Base-by-base conservation (phyloP, 1,140 invertebrate genomes). In the Temnothorax curvispinosus region DNA sequence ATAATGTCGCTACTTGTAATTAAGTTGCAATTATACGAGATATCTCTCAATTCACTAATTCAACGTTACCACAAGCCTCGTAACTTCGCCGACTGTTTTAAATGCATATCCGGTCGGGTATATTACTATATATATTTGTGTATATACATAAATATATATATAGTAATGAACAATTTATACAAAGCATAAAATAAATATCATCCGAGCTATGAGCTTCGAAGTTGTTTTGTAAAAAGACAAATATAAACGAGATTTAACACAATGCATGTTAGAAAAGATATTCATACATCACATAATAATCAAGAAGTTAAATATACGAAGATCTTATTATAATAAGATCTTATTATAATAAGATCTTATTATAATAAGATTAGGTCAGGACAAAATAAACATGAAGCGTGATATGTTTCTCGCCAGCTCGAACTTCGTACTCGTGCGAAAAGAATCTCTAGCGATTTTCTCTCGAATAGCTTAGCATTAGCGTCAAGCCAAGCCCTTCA, bases 381-480 rank as follows among this genome's bases (percentile, higher is more conserved):
- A 11, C 18, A 35, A 80, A 64, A 38, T 35, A 47, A 69, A 54
- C 18, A 21, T 13, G 60, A 69, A 69, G 41, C 21, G 13, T 32
- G 65, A 69, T 38, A 54, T 27, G 47, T 56, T 27, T 54, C 32
- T 54, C 47, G 64, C 27, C 15, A 7, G n/a, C 62, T 27, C 27
- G 32, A 35, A 1, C 27, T 38, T n/a, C 27, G 15, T 54, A 3
- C 27, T 9, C 38, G 18, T 13, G 11, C 21, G 65, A 47, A 32
- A 81, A 71, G 6, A 69, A n/a, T 56, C 38, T 44, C 64, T n/a
- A 50, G 78, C 64, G 21, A 15, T 84, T 74, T 74, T 60, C 67
- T 62, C 54, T 74, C 80, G 80, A 84, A 84, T 84, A 71, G 80
- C 80, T 84, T 72, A 56, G 69, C 80, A 84, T 84, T 84, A 84